Evolutionary conservation across 2,797 vertebrate genomes (phyloP), one percentile per base, ranked within the genome.

Genomic region (Sebastes nivosus): DNA sequence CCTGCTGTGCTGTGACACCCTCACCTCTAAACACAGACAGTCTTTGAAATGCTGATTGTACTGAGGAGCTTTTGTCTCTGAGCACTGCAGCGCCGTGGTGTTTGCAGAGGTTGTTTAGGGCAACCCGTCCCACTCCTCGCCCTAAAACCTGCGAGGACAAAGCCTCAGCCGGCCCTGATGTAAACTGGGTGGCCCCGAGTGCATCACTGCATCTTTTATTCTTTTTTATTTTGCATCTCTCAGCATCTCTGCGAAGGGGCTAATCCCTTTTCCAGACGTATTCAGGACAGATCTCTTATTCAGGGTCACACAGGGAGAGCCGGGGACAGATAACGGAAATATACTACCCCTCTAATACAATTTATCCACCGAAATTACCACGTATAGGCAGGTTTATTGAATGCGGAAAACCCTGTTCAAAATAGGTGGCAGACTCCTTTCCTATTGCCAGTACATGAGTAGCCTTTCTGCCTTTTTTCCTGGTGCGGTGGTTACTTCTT

Each of bases 61-160:
- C 58, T 13, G 54, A 75, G 66, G 6, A 46, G 61, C 76, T 67
- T 80, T 88, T 89, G 79, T 91, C 75, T 77, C 36, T 38, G 60
- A 34, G 36, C 66, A 27, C 63, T 20, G 75, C 60, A 52, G 52
- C 3, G n/a, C 29, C 63, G 46, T 36, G 46, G 66, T 77, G 81
- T 89, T 79, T 80, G 66, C 77, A 77, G 81, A 32, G 84, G 88
- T 91, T 88, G 85, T 86, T 87, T 74, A 25, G 89, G 90, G 87
- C 75, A 79, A 90, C 88, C 34, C 11, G 6, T 61, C 46, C 29
- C 70, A 57, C 68, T 75, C 27, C 57, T 67, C 64, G 3, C 55
- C 34, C 46, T 81, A 67, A 32, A 34, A 65, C 22, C 1, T n/a
- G 14, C 22, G 65, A 86, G 73, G 80, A 92, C 85, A 91, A 91